Percentiles rank a stretch among this genome's conserved stretches.
phyloP scores from a whole-genome alignment of 2,113 vertebrate species.

The Gyps fulvus region DNA sequence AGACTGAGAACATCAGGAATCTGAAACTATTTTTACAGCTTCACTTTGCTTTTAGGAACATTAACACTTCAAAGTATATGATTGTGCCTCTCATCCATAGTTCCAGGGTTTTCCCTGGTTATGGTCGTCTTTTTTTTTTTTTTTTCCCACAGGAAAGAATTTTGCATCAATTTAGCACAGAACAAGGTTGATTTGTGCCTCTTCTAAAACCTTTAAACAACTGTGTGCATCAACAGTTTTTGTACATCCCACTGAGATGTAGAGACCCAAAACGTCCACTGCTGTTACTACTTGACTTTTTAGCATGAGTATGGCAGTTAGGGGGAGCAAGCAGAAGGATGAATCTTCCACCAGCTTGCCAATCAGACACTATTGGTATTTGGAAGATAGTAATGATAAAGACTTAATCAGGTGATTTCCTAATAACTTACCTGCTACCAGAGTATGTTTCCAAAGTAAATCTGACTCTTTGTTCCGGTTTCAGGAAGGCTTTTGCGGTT shows the following conservation, averaged over 20 bases:
- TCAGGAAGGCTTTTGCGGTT: neutral
- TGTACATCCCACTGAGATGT: neutral
- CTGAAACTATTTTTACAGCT: neutral
- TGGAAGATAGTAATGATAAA: neutral
- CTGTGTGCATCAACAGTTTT: neutral
- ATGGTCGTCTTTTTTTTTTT: neutral
- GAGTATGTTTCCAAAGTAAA: neutral
- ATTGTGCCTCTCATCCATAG: neutral
- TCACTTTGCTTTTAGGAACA: conserved; percentile 44
- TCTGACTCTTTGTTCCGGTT: neutral
- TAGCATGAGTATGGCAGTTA: neutral
- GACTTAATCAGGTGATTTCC: neutral
- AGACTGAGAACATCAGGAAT: neutral
- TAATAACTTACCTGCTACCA: neutral
- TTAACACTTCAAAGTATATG: conserved; percentile 48
- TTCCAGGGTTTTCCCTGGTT: conserved; percentile 7
- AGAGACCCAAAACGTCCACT: neutral
- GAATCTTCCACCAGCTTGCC: neutral
- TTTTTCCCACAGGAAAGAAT: neutral
- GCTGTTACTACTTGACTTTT: neutral
- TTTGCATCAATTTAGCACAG: neutral
- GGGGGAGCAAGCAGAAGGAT: neutral
- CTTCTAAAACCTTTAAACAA: neutral
- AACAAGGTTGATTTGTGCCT: neutral
- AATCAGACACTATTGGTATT: neutral